Evolutionary conservation across 1,140 invertebrate species (phyloP).

Genomic region (Drosophila leontia): DNA sequence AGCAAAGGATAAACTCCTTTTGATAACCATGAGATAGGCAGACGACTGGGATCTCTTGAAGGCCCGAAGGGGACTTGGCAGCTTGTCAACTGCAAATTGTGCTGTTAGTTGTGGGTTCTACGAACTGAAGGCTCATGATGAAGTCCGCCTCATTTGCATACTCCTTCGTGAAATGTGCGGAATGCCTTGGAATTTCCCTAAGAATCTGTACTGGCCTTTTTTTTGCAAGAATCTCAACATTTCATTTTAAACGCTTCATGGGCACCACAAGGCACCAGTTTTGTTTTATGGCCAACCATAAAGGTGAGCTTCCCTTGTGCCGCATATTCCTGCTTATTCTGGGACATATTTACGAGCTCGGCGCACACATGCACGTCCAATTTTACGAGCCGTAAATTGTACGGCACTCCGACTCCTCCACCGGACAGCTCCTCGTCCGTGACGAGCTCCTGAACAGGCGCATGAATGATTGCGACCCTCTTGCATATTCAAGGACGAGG

Average conservation of each 20-base stretch:
- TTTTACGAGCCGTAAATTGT: constrained; percentile 75
- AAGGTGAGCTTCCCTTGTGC: constrained; percentile 19
- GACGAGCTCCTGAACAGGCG: constrained; percentile 17
- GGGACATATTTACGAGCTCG: constrained; percentile 30
- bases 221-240: constrained; percentile 44
- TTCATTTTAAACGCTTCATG: constrained; percentile 62
- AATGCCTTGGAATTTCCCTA: constrained; percentile 6
- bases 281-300: constrained; percentile 64
- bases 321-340: constrained; percentile 18
- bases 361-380: constrained; percentile 37
- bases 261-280: constrained; percentile 25
- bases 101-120: constrained; percentile 27
- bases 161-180: constrained; percentile 6
- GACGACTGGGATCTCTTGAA: background rate
- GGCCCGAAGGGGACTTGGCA: background rate
- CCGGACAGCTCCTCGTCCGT: constrained; percentile 22
- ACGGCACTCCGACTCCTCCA: constrained; percentile 32
- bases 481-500: constrained; percentile 26
- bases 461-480: constrained; percentile 40
- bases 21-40: background rate
- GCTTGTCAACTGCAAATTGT: constrained; percentile 45
- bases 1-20: constrained; percentile 1
- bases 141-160: constrained; percentile 48
- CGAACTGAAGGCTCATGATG: constrained; percentile 1
- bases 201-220: background rate